These are phyloP conservation scores for Colossoma macropomum DNA, from an alignment of 2,113 vertebrate species.

Conservation along the genomic window DNA sequence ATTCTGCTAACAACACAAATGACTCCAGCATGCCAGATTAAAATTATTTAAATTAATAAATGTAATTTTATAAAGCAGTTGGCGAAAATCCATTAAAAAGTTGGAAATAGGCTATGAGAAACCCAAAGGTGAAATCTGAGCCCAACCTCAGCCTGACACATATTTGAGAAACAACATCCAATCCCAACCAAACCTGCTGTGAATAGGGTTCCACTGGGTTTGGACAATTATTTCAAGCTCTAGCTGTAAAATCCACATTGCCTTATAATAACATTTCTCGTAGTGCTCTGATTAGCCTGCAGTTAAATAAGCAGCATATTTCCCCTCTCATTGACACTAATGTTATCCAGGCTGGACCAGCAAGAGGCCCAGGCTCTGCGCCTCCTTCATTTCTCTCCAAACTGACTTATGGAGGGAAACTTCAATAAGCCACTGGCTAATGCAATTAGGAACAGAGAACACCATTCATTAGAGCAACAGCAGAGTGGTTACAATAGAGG, in stretches of 20 bases:
- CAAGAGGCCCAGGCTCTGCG: constrained; percentile 61
- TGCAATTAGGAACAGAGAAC: constrained; percentile 71
- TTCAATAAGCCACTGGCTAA: constrained; percentile 72
- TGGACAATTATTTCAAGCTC: not conserved
- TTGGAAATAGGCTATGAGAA: no score
- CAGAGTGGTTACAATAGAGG: constrained; percentile 42
- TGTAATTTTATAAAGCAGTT: no score
- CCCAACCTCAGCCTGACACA: not conserved
- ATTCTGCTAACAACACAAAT: no score
- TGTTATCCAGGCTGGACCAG: constrained; percentile 63
- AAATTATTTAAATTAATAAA: no score
- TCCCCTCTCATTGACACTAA: constrained; percentile 69
- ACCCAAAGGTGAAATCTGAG: no score
- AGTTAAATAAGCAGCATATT: constrained; percentile 70
- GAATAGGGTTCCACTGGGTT: not conserved
- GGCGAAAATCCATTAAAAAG: no score
- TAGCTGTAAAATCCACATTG: not conserved
- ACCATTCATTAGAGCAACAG: constrained; percentile 65
- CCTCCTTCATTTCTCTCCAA: constrained; percentile 63
- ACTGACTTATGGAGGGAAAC: constrained; percentile 66
- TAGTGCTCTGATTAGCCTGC: not conserved
- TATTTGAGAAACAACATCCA: not conserved
- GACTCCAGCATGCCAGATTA: no score
- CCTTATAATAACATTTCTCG: constrained; percentile 11
- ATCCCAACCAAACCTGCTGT: not conserved